phyloP scores from a whole-genome alignment of 2,888 invertebrate genomes.

The Morpho achilles region DNA sequence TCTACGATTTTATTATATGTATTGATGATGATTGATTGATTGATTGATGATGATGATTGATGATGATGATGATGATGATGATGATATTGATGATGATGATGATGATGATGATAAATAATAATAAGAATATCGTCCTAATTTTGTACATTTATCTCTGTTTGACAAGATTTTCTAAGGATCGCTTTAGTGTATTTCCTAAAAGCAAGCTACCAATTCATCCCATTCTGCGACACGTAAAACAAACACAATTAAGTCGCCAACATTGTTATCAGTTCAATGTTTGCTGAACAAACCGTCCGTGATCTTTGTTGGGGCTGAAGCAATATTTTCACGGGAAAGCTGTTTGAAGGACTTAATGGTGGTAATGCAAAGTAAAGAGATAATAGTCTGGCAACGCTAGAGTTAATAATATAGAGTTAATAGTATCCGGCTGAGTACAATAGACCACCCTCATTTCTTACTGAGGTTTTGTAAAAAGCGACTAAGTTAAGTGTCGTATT shows the following conservation, averaged over 20 bases:
- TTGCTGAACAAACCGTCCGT: slow-evolving; percentile 40
- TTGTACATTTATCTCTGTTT: not conserved
- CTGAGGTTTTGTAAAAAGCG: no score
- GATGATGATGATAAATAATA: no score
- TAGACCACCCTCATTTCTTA: no score
- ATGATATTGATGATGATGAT: no score
- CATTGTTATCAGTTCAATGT: slow-evolving; percentile 33
- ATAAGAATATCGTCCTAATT: no score
- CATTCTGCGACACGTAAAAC: slow-evolving; percentile 40
- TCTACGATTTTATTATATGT: no score
- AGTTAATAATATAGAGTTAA: not conserved
- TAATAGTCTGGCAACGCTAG: not conserved
- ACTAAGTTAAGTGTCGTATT: no score
- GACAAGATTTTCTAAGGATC: not conserved
- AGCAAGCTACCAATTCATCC: slow-evolving; percentile 18
- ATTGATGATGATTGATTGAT: no score
- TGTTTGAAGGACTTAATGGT: slow-evolving; percentile 14
- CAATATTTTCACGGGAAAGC: slow-evolving; percentile 51
- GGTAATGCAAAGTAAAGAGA: slow-evolving; percentile 12
- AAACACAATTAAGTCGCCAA: slow-evolving; percentile 55
- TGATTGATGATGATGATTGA: no score
- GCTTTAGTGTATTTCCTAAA: slow-evolving; percentile 5
- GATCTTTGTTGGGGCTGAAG: slow-evolving; percentile 50
- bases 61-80: no score
- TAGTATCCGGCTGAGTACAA: no score